Evolutionary conservation across 2,797 vertebrate genomes (phyloP), one percentile per base, ranked within the genome.

Genomic region (Cyprinodon diabolis): DNA sequence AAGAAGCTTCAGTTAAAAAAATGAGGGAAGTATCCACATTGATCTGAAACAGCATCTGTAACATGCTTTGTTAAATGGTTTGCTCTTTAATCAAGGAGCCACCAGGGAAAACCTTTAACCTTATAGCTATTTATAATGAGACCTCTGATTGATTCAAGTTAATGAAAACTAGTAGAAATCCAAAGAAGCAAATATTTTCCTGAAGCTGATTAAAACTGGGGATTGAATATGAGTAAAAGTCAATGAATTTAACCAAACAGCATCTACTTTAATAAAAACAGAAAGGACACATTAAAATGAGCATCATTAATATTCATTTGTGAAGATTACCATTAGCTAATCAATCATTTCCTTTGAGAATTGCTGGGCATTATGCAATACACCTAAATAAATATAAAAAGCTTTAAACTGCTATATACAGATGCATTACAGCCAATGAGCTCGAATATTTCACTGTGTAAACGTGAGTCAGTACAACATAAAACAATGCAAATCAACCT

Each of bases 81-180:
- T 81, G 69, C 65, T 83, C 73, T 86, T 89, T 86, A 81, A 87
- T 89, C 80, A 86, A 74, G 71, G 54, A 75, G 69, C 82, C 74
- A 77, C 75, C 72, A 80, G 68, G 69, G 76, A 81, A 52, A 78
- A 81, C 66, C 77, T 76, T 84, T 83, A 81, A 73, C 48, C 78
- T 84, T 21, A 69, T 4, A 73, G 75, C 72, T 73, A 71, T 87
- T 87, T 77, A 81, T 84, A 84, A 62, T 37, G 25, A 67, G 76
- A 69, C 72, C 54, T 71, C 66, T 69, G 69, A 75, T 69, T 52
- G 60, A 74, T 54, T 76, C 60, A 6, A 66, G 56, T 11, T n/a
- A 45, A 71, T 45, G 55, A 73, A 83, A 84, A 77, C 77, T 71
- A 13, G 17, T 51, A 67, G 45, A 69, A 35, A 86, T 70, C 52